phyloP scores from a whole-genome alignment of 2,888 invertebrate genomes.

The Metallyticus violacea region DNA sequence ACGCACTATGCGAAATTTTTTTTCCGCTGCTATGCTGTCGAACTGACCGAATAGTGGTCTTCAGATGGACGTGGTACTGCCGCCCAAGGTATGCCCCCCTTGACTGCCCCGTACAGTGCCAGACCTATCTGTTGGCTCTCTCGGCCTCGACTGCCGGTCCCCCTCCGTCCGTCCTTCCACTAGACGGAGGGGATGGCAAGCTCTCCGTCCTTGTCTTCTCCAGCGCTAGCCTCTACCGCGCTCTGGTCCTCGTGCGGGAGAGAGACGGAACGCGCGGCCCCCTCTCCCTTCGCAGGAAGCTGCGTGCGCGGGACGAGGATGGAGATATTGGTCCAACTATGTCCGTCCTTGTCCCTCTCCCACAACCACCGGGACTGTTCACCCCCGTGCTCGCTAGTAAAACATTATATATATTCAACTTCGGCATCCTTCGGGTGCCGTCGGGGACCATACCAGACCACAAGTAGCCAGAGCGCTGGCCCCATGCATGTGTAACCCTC shows the following conservation, averaged over 20 bases:
- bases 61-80: neutral
- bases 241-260: neutral
- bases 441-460: slow-evolving; percentile 27
- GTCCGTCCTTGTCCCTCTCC: neutral
- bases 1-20: neutral
- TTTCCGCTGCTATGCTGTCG: neutral
- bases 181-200: neutral
- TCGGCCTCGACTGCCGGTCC: slow-evolving; percentile 10
- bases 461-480: slow-evolving; percentile 29
- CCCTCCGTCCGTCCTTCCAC: neutral
- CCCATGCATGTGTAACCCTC: slow-evolving; percentile 24
- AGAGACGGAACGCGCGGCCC: neutral
- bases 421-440: slow-evolving; percentile 20
- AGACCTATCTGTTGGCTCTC: slow-evolving; percentile 12
- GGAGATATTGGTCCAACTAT: neutral
- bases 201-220: neutral
- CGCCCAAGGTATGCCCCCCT: neutral
- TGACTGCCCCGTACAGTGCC: neutral
- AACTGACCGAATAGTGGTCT: neutral
- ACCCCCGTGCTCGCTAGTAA: neutral
- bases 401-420: neutral
- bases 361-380: neutral
- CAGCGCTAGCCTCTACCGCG: slow-evolving; percentile 11
- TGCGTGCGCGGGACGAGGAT: neutral
- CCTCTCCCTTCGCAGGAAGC: neutral